These are phyloP conservation scores for Drosophila lowei DNA, from an alignment of 1,140 invertebrate species.

Conservation along the genomic window DNA sequence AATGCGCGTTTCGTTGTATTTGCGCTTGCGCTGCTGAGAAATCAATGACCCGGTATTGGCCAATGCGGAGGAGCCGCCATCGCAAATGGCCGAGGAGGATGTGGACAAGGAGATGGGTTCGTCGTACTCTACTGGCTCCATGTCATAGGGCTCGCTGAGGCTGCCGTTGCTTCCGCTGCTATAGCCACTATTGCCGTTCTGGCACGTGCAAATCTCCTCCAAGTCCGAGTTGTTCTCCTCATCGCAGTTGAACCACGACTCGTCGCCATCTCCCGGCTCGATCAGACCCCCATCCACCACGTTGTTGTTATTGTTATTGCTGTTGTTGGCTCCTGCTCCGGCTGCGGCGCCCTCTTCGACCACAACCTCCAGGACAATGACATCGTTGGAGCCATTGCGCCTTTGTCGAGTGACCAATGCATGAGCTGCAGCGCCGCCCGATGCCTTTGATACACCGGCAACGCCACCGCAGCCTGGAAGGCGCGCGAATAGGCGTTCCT, in stretches of 20 bases:
- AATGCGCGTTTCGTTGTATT: conserved; percentile 76
- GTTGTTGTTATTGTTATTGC: conserved; percentile 5
- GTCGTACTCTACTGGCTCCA: conserved; percentile 58
- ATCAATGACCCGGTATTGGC: conserved; percentile 29
- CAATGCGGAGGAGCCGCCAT: conserved; percentile 28
- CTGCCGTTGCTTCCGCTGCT: conserved; percentile 74
- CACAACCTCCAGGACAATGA: conserved; percentile 57
- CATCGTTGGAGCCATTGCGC: conserved; percentile 51
- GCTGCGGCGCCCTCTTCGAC: conserved; percentile 55
- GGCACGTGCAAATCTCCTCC: conserved; percentile 82
- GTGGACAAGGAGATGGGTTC: conserved; percentile 28
- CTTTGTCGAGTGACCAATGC: conserved; percentile 17
- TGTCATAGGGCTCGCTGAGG: conserved; percentile 61
- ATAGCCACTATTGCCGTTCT: conserved; percentile 60
- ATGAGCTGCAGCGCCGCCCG: not conserved
- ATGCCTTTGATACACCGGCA: not conserved
- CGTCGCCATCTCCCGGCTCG: conserved; percentile 64
- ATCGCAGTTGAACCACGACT: conserved; percentile 82
- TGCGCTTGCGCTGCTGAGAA: conserved; percentile 78
- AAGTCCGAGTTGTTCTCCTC: conserved; percentile 79
- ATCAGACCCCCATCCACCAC: conserved; percentile 16
- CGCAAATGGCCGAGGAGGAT: not conserved
- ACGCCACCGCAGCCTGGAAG: conserved; percentile 5
- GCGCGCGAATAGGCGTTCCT: conserved; percentile 66
- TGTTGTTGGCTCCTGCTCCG: not conserved